Evolutionary conservation across 2,888 invertebrate genomes (phyloP), one percentile per base, ranked within the genome.

Genomic region (Idaea straminata): DNA sequence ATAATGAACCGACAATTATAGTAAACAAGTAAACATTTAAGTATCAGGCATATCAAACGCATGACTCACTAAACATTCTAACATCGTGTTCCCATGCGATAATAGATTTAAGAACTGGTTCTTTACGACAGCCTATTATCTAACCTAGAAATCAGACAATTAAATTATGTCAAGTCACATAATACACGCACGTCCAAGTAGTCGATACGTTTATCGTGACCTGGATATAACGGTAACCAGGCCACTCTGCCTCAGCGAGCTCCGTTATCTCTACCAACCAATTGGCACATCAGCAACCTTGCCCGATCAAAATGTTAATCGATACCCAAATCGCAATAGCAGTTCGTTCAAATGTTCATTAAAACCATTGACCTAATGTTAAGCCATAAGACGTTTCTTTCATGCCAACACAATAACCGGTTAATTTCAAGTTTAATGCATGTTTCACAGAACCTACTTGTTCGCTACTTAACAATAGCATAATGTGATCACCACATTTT

Each of bases 121-220:
- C 64, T 38, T 63, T 25, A 59, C 59, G 63, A 68, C 64, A 64
- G 59, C 57, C 62, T 62, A 73, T 72, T 72, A 73, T 71, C 72
- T 74, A 74, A 74, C 72, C 70, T 68, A 74, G 70, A 74, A 74
- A 72, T 76, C 72, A 67, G 69, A 69, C 72, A 78, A 77, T 75
- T 73, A 70, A 83, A 85, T 83, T 78, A 83, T 81, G 83, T 83
- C 78, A 81, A 75, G 78, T 82, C 80, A 78, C 73, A 78, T 78
- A 80, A 81, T 69, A 74, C 72, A 77, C 78, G 77, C 76, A 78
- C 74, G 74, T 47, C 74, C 77, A 73, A 73, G 70, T 66, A 60
- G 36, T 70, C 74, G 75, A 74, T 77, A 73, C 69, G 75, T 77
- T 78, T 79, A 77, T 80, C 77, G 80, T 83, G 86, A 85, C 86